phyloP scores from a whole-genome alignment of 2,888 invertebrate species.

The Lomographa bimaculata region DNA sequence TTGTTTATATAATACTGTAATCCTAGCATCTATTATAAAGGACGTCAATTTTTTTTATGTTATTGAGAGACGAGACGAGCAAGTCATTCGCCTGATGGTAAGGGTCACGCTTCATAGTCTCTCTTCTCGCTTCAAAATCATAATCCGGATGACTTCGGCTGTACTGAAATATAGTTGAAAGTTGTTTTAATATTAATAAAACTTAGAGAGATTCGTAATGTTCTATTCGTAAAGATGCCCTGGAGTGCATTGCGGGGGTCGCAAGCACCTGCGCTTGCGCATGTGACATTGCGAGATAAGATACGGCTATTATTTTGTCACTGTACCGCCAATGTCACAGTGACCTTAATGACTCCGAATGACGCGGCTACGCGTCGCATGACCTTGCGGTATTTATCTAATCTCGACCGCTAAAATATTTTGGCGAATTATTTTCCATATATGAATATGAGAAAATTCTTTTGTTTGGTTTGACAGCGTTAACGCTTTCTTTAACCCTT shows the following conservation, averaged over 20 bases:
- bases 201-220: no score
- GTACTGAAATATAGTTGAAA: no score
- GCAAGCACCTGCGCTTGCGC: constrained; percentile 76
- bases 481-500: constrained; percentile 10
- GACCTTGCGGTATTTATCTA: constrained; percentile 82
- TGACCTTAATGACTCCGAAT: constrained; percentile 82
- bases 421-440: constrained; percentile 51
- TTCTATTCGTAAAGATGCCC: neutral
- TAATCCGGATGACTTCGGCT: no score
- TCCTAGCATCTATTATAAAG: no score
- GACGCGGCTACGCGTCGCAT: constrained; percentile 66
- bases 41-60: no score
- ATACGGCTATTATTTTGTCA: constrained; percentile 81
- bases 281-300: constrained; percentile 80
- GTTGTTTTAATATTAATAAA: no score
- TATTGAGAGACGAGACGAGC: no score
- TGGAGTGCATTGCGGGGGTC: constrained; percentile 69
- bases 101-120: no score
- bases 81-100: no score
- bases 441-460: constrained; percentile 22
- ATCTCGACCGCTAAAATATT: constrained; percentile 74
- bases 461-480: constrained; percentile 2
- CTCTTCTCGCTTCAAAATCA: no score
- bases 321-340: constrained; percentile 81
- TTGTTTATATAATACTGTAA: no score